Percentiles rank a stretch among this genome's conserved stretches.
Evolutionary conservation across 2,113 vertebrate genomes (phyloP).

Genomic region (Sceloporus undulatus): DNA sequence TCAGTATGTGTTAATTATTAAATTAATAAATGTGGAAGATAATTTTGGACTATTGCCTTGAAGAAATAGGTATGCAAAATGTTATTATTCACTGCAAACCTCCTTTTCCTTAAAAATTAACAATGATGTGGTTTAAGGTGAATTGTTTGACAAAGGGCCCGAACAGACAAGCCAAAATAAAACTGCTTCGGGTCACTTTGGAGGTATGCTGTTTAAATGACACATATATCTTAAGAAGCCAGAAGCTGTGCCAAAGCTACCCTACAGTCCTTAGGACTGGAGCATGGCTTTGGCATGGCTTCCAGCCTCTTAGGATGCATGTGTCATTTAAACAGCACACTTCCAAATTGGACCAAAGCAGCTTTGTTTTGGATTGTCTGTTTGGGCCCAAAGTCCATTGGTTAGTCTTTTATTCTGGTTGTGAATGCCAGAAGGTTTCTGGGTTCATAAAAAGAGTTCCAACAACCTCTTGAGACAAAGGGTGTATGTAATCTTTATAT

Average conservation of each 20-base stretch:
- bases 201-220: no score
- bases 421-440: conserved; percentile 3
- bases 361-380: no score
- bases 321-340: no score
- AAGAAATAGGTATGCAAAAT: not conserved
- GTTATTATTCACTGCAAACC: not conserved
- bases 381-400: not conserved
- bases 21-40: not conserved
- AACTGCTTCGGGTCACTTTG: no score
- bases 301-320: no score
- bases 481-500: not conserved
- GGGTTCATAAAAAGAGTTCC: not conserved
- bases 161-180: no score
- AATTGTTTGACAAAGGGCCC: not conserved
- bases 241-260: no score
- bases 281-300: no score
- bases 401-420: not conserved
- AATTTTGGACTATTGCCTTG: not conserved
- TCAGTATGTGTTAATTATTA: not conserved
- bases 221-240: no score
- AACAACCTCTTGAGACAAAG: conserved; percentile 9
- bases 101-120: not conserved
- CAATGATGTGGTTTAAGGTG: not conserved
- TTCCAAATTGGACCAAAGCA: no score
- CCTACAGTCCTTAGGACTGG: no score